phyloP scores from a whole-genome alignment of 2,797 vertebrate genomes.

The Anableps anableps region DNA sequence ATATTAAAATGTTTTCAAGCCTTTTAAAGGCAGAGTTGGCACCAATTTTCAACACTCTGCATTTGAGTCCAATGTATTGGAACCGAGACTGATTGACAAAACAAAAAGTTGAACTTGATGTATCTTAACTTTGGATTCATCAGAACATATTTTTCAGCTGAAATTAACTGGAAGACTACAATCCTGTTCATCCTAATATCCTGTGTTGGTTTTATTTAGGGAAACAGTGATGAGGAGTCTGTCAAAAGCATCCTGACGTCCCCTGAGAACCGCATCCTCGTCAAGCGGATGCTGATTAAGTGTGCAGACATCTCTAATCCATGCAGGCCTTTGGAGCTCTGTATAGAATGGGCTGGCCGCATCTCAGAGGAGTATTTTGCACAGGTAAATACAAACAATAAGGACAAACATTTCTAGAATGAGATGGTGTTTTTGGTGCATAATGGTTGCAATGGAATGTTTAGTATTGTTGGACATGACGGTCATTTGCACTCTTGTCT shows the following conservation, averaged over 20 bases:
- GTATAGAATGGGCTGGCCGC: slow-evolving; percentile 95
- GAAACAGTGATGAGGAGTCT: slow-evolving; percentile 81
- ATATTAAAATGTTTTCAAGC: slow-evolving; percentile 67
- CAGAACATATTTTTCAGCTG: not conserved
- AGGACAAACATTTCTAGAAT: not conserved
- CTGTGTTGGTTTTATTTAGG: slow-evolving; percentile 63
- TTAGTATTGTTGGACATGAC: slow-evolving; percentile 15
- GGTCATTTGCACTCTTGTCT: slow-evolving; percentile 42
- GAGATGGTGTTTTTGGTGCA: not conserved
- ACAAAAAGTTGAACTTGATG: not conserved
- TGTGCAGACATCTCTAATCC: slow-evolving; percentile 97
- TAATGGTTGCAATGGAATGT: not conserved
- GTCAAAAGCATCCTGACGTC: slow-evolving; percentile 86
- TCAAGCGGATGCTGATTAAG: slow-evolving; percentile 97
- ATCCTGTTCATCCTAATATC: slow-evolving; percentile 32
- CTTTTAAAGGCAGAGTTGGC: slow-evolving; percentile 58
- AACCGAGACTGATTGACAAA: not conserved
- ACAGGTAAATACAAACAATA: slow-evolving; percentile 82
- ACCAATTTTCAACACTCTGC: slow-evolving; percentile 1
- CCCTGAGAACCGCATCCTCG: slow-evolving; percentile 92
- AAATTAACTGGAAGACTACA: not conserved
- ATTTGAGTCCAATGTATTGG: slow-evolving; percentile 3
- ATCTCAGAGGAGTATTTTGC: slow-evolving; percentile 98
- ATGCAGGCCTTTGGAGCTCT: slow-evolving; percentile 90
- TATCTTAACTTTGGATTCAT: not conserved